Conservation (phyloP, 2,888 invertebrate species). For the Chaetogeoica ovagalla region DNA sequence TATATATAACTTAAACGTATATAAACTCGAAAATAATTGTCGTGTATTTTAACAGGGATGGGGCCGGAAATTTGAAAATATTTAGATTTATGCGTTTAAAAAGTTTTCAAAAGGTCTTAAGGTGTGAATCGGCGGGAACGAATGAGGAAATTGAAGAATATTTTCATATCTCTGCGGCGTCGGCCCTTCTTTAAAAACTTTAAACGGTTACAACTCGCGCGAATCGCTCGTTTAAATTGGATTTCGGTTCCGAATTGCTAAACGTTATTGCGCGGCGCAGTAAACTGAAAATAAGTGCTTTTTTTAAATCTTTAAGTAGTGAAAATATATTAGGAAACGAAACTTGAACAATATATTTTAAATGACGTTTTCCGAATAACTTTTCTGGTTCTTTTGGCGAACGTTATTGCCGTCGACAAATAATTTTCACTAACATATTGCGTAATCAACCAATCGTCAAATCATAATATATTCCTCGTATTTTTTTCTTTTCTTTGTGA, state of each 20-base stretch:
- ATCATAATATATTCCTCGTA: too few species aligned
- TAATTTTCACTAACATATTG: background rate
- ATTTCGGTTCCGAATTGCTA: constrained; percentile 25
- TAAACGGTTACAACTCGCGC: constrained; percentile 23
- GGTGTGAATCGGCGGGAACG: constrained; percentile 22
- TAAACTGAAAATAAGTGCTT: constrained; percentile 29
- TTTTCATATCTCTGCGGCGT: background rate
- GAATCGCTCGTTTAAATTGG: constrained; percentile 35
- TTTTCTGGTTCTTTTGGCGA: background rate
- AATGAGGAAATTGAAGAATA: constrained; percentile 20
- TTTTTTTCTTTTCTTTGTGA: too few species aligned
- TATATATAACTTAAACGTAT: background rate
- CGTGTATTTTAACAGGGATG: background rate
- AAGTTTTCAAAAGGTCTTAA: constrained; percentile 14
- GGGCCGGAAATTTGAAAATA: constrained; percentile 26
- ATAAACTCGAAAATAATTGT: constrained; percentile 15
- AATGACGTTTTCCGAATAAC: constrained; percentile 6
- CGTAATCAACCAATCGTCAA: too few species aligned
- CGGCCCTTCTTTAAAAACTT: constrained; percentile 20
- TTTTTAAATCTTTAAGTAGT: constrained; percentile 24
- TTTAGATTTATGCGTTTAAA: constrained; percentile 42
- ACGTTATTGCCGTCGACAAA: background rate
- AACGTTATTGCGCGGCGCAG: background rate
- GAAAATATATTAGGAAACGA: constrained; percentile 6
- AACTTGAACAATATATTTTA: constrained; percentile 29